Evolutionary conservation across 2,113 vertebrate genomes (phyloP).

Genomic region (Nematolebias whitei): DNA sequence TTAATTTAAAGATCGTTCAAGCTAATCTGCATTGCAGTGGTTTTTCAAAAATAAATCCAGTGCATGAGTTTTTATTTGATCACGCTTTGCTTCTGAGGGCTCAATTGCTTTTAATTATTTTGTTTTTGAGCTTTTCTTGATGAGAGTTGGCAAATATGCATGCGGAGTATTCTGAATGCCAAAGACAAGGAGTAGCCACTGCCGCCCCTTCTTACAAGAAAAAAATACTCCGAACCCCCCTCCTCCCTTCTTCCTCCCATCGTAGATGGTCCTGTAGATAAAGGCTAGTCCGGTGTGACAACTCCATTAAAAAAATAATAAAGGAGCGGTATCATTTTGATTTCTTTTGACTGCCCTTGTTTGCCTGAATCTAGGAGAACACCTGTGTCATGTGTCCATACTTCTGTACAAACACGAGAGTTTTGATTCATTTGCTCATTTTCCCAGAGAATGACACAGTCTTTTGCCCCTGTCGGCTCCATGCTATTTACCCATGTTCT

Average conservation of each 20-base stretch:
- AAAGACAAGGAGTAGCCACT: conserved; percentile 90
- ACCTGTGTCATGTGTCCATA: conserved; percentile 83
- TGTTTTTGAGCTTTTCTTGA: conserved; percentile 72
- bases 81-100: conserved; percentile 83
- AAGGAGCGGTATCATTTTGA: conserved; percentile 80
- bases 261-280: conserved; percentile 76
- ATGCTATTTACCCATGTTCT: conserved; percentile 87
- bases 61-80: conserved; percentile 21
- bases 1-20: too few species aligned
- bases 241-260: conserved; percentile 52
- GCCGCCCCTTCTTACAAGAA: conserved; percentile 88
- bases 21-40: too few species aligned
- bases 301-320: conserved; percentile 86
- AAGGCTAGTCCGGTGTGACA: conserved; percentile 68
- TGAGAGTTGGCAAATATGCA: conserved; percentile 99
- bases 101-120: conserved; percentile 75
- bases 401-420: conserved; percentile 85
- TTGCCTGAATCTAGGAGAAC: conserved; percentile 90
- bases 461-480: conserved; percentile 87
- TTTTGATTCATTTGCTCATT: conserved; percentile 71
- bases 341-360: conserved; percentile 84
- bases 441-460: conserved; percentile 89
- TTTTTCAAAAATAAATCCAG: not conserved
- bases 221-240: conserved; percentile 85
- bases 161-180: conserved; percentile 94